phyloP scores from a whole-genome alignment of 2,888 invertebrate species.

The Tenthredo mesomela region DNA sequence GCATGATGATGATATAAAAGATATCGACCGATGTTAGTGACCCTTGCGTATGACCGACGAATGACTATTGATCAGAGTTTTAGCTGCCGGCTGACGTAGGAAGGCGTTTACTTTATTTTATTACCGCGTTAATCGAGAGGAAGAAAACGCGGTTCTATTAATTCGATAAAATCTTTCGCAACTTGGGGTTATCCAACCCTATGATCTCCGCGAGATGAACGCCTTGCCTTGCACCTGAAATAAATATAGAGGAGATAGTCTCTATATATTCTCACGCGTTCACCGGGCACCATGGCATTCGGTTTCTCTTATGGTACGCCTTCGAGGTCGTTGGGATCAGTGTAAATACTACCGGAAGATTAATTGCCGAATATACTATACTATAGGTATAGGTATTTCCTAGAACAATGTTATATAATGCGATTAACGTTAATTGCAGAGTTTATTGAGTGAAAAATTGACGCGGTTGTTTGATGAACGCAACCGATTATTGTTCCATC shows the following conservation, averaged over 20 bases:
- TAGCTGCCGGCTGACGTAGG: background rate
- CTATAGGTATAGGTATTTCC: background rate
- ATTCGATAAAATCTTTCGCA: slow-evolving; percentile 44
- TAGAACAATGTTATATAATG: background rate
- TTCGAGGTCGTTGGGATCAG: slow-evolving; percentile 20
- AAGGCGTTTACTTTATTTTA: slow-evolving; percentile 39
- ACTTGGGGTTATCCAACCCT: background rate
- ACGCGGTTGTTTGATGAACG: background rate
- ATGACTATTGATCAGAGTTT: slow-evolving; percentile 3
- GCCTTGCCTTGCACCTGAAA: slow-evolving; percentile 21
- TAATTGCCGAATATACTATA: slow-evolving; percentile 5
- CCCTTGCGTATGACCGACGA: background rate
- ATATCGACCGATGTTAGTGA: slow-evolving; percentile 11
- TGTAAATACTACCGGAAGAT: slow-evolving; percentile 30
- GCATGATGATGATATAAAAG: too few species aligned
- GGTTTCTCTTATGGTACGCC: slow-evolving; percentile 12
- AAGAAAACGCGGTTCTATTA: background rate
- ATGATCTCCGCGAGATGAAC: slow-evolving; percentile 20
- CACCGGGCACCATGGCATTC: background rate
- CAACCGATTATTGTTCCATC: background rate
- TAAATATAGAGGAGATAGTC: background rate
- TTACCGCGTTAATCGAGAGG: slow-evolving; percentile 14
- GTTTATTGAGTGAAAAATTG: background rate
- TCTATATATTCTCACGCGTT: slow-evolving; percentile 21
- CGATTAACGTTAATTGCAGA: background rate